Conservation (phyloP, 2,113 vertebrate genomes). For the Chamaetylas fuelleborni region DNA sequence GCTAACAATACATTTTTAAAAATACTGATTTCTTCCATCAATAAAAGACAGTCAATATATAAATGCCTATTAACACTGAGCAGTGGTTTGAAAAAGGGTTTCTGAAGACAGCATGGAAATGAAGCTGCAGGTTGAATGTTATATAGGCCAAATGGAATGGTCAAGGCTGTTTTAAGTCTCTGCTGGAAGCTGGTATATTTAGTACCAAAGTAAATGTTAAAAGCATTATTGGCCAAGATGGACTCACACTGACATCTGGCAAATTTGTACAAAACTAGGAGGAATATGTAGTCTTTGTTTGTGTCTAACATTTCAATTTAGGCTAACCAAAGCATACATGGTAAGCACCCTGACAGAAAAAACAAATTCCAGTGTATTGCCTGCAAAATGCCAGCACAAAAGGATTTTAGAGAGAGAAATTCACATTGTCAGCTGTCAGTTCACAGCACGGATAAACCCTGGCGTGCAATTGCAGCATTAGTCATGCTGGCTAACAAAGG, state of each 20-base stretch:
- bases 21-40: not conserved
- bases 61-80: not conserved
- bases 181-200: not conserved
- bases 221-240: not conserved
- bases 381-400: not conserved
- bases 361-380: not conserved
- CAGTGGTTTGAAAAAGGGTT: not conserved
- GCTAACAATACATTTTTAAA: not conserved
- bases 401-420: not conserved
- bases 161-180: not conserved
- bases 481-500: not conserved
- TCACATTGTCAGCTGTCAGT: not conserved
- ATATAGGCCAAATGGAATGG: not conserved
- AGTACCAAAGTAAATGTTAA: constrained; percentile 4
- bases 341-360: not conserved
- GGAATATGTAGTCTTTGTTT: not conserved
- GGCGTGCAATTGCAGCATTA: not conserved
- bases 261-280: not conserved
- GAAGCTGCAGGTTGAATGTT: not conserved
- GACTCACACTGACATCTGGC: not conserved
- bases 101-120: not conserved
- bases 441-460: not conserved
- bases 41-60: not conserved
- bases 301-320: not conserved
- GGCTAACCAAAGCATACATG: not conserved